Evolutionary conservation across 2,888 invertebrate genomes (phyloP).

Genomic region (Crematogaster levior): DNA sequence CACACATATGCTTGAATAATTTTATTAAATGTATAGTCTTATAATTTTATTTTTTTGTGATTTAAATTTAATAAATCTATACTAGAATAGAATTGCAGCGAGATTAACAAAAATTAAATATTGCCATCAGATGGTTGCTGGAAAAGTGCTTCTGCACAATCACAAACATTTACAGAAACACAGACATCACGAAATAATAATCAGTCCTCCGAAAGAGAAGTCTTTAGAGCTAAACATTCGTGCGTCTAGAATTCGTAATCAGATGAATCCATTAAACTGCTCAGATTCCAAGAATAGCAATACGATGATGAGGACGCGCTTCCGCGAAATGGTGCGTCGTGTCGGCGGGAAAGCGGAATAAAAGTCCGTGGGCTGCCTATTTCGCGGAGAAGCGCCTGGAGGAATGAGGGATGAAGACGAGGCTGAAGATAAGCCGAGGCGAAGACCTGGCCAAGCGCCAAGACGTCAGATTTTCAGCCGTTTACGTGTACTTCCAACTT

Average conservation of each 20-base stretch:
- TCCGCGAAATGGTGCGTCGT: constrained; percentile 19
- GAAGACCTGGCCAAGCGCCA: constrained; percentile 77
- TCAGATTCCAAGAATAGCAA: constrained; percentile 26
- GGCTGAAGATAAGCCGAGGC: constrained; percentile 68
- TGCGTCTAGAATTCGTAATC: background rate
- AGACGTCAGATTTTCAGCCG: constrained; percentile 76
- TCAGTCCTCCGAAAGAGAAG: constrained; percentile 1
- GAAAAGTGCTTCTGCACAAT: background rate
- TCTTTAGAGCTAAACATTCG: background rate
- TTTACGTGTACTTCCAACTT: constrained; percentile 76
- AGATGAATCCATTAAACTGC: constrained; percentile 11
- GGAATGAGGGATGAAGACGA: constrained; percentile 62
- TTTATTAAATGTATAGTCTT: no score
- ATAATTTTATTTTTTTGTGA: background rate
- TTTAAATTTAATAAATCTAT: background rate
- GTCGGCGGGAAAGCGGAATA: constrained; percentile 30
- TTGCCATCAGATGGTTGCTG: background rate
- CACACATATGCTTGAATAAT: no score
- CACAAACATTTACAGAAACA: constrained; percentile 4
- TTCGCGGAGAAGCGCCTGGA: constrained; percentile 59
- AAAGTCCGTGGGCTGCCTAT: constrained; percentile 59
- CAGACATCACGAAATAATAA: constrained; percentile 33
- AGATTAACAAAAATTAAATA: background rate
- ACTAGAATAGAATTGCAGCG: background rate
- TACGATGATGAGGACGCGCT: constrained; percentile 26